phyloP scores from a whole-genome alignment of 1,140 invertebrate species.

The Atta cephalotes region DNA sequence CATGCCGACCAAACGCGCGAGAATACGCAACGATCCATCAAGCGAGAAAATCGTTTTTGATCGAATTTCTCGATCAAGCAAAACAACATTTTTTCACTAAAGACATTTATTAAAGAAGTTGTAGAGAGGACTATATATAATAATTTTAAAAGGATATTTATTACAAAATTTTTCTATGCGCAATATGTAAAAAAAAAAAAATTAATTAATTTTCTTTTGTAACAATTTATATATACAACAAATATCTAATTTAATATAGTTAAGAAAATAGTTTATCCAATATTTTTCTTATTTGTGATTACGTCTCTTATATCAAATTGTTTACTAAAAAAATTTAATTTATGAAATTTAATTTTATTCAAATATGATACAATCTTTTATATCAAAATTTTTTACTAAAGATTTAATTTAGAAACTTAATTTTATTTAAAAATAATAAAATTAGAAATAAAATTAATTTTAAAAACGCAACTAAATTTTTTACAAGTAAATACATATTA shows the following conservation, averaged over 20 bases:
- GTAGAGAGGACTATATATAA: too few relatives aligned
- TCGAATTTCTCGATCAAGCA: neutral
- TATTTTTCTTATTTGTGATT: neutral
- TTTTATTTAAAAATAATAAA: neutral
- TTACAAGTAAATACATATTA: neutral
- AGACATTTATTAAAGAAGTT: neutral
- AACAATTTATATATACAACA: neutral
- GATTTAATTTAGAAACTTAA: too few relatives aligned
- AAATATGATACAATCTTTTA: too few relatives aligned
- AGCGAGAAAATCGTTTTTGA: neutral
- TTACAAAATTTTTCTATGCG: neutral
- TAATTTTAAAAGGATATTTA: neutral
- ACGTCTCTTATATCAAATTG: neutral
- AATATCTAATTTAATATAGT: neutral
- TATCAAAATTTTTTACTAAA: too few relatives aligned
- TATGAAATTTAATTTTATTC: neutral
- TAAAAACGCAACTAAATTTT: neutral
- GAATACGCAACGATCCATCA: conserved; percentile 34
- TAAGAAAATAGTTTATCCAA: neutral
- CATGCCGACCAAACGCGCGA: neutral
- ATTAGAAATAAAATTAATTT: neutral
- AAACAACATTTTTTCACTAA: neutral
- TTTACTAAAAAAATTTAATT: conserved; percentile 5
- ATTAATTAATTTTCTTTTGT: neutral
- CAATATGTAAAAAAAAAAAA: neutral